Conservation (phyloP, 2,888 invertebrate genomes). For the Linyphia triangularis region DNA sequence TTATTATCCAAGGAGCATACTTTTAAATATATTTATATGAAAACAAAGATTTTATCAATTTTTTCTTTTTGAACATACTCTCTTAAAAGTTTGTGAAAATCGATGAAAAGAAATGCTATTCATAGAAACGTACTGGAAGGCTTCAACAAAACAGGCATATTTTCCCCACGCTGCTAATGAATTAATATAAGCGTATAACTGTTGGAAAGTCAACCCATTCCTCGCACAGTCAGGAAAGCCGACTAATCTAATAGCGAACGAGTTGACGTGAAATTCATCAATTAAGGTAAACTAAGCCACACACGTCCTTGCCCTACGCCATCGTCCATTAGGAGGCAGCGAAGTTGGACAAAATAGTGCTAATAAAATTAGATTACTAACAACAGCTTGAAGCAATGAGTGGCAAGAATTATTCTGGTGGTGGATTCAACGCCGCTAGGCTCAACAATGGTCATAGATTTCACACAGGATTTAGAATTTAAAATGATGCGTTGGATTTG, state of each 20-base stretch:
- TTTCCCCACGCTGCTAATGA: conserved; percentile 47
- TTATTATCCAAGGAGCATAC: too few species aligned
- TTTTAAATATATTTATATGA: too few species aligned
- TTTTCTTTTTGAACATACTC: too few species aligned
- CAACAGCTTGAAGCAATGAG: conserved; percentile 48
- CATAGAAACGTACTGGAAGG: too few species aligned
- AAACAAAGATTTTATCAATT: too few species aligned
- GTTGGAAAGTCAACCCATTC: background rate
- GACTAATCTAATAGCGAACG: conserved; percentile 51
- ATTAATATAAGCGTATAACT: conserved; percentile 39
- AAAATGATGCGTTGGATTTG: conserved; percentile 11
- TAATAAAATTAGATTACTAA: conserved; percentile 62
- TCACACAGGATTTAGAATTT: background rate
- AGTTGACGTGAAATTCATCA: conserved; percentile 68
- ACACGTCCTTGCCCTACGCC: conserved; percentile 46
- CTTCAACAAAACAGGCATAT: too few species aligned
- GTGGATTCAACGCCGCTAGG: conserved; percentile 38
- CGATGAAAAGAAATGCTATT: too few species aligned
- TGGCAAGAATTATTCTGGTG: conserved; percentile 22
- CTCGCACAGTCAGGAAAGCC: conserved; percentile 9
- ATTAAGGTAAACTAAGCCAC: conserved; percentile 68
- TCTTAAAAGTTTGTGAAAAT: too few species aligned
- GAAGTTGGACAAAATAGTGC: conserved; percentile 66
- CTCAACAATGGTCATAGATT: conserved; percentile 26
- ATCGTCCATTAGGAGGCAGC: conserved; percentile 55